These are phyloP conservation scores for Burhinus oedicnemus DNA, from an alignment of 2,113 vertebrate species.

Conservation along the genomic window DNA sequence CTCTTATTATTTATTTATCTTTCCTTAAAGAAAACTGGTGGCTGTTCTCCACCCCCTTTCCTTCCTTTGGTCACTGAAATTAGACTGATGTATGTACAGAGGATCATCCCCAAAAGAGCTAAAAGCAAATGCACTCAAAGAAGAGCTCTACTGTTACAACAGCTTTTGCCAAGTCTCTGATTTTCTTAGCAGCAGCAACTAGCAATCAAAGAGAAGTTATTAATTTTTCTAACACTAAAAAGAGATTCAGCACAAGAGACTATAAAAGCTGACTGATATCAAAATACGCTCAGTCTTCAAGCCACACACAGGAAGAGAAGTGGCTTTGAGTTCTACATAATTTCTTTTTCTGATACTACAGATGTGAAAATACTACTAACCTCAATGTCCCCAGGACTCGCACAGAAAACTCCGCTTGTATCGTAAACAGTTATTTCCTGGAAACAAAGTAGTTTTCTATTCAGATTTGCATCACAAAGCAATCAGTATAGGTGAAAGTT, in stretches of 20 bases:
- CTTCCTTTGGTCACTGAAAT: slow-evolving; percentile 11
- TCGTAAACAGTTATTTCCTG: background rate
- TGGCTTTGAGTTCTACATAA: background rate
- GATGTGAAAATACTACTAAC: slow-evolving; percentile 13
- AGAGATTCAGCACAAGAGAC: background rate
- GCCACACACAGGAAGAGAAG: slow-evolving; percentile 18
- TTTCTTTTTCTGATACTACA: slow-evolving; percentile 8
- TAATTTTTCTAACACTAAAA: background rate
- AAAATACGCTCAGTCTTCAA: background rate
- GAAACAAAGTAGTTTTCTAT: background rate
- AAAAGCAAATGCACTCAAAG: background rate
- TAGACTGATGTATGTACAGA: background rate
- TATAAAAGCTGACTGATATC: background rate
- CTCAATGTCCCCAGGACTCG: background rate
- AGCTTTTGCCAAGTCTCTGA: background rate
- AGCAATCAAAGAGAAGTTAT: background rate
- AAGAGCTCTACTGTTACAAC: background rate
- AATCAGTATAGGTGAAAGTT: background rate
- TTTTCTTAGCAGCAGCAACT: background rate
- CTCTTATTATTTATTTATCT: background rate
- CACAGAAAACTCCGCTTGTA: background rate
- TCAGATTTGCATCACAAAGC: background rate
- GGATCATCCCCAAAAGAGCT: background rate
- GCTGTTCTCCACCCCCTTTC: slow-evolving; percentile 40
- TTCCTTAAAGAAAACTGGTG: background rate